A percentile compares a stretch with the other conserved stretches of the same genome.
phyloP scores from a whole-genome alignment of 2,113 vertebrate genomes.

The Xyliphius kryptos region DNA sequence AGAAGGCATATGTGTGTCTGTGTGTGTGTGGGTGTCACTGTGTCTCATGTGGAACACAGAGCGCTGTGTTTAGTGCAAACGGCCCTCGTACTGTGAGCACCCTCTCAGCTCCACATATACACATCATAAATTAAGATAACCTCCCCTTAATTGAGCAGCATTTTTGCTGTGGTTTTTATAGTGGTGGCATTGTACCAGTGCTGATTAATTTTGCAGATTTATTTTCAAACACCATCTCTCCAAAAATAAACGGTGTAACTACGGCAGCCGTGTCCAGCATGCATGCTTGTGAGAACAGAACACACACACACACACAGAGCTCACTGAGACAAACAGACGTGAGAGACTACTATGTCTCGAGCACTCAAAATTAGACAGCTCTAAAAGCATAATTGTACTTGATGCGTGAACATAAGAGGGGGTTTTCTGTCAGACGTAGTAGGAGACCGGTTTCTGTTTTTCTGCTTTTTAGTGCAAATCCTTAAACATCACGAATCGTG shows the following conservation, averaged over 20 bases:
- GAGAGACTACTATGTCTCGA: slow-evolving; percentile 35
- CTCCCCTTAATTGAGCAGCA: slow-evolving; percentile 45
- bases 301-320: slow-evolving; percentile 21
- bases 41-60: slow-evolving; percentile 51
- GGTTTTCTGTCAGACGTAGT: slow-evolving; percentile 26
- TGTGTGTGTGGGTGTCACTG: slow-evolving; percentile 37
- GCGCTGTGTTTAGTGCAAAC: slow-evolving; percentile 43
- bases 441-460: slow-evolving; percentile 37
- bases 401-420: slow-evolving; percentile 20
- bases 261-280: too few relatives aligned
- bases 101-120: slow-evolving; percentile 50
- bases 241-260: slow-evolving; percentile 49
- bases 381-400: slow-evolving; percentile 32
- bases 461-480: slow-evolving; percentile 26
- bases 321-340: slow-evolving; percentile 33
- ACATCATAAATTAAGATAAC: slow-evolving; percentile 57
- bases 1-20: slow-evolving; percentile 19
- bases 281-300: slow-evolving; percentile 7
- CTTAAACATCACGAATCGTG: slow-evolving; percentile 25
- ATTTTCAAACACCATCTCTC: slow-evolving; percentile 48
- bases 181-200: slow-evolving; percentile 49
- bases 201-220: slow-evolving; percentile 53
- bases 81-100: slow-evolving; percentile 42
- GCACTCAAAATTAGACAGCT: slow-evolving; percentile 16
- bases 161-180: slow-evolving; percentile 45